Conservation (phyloP, 2,888 invertebrate genomes). For the Bruchidius siliquastri region DNA sequence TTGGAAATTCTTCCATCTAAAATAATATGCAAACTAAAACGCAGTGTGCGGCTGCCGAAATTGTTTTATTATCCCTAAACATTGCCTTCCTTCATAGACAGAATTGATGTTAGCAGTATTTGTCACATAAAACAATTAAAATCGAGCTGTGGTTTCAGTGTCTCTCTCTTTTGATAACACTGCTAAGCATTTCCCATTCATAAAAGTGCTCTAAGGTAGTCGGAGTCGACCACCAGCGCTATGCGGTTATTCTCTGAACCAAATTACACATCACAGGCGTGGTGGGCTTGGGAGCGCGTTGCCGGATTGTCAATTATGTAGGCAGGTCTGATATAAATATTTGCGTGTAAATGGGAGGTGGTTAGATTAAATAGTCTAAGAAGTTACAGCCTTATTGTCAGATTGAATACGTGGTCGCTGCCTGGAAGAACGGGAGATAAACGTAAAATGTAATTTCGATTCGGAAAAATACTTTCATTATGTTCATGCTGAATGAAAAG, state of each 20-base stretch:
- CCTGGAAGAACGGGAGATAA: no score
- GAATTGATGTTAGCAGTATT: neutral
- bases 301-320: neutral
- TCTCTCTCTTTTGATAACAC: neutral
- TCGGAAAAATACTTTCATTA: no score
- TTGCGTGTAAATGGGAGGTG: neutral
- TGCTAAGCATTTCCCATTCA: neutral
- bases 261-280: neutral
- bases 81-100: neutral
- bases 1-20: no score
- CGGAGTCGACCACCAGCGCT: neutral
- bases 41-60: no score
- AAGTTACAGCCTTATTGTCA: no score
- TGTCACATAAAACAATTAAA: neutral
- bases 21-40: no score
- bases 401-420: no score
- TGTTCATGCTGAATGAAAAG: no score
- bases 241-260: neutral
- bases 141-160: neutral
- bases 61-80: no score
- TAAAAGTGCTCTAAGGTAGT: neutral
- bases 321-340: neutral
- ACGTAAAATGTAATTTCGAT: no score
- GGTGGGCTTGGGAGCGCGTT: neutral
- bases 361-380: neutral